Conservation (phyloP, 2,113 vertebrate species). For the Ammodytes marinus region DNA sequence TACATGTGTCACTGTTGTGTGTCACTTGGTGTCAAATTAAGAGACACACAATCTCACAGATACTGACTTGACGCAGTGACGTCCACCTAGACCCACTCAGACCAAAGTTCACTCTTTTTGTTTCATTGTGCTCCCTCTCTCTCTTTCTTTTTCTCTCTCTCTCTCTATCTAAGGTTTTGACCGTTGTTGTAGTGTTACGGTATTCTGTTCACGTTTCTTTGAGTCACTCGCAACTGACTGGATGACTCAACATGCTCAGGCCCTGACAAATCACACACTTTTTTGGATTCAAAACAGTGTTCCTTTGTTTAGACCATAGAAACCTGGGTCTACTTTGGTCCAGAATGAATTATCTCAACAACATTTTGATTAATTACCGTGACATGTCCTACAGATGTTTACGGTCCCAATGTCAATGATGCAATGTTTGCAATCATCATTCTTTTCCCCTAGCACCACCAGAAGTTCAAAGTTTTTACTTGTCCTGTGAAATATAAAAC, state of each 20-base stretch:
- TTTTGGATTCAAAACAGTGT: background rate
- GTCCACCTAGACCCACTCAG: conserved; percentile 20
- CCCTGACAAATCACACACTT: background rate
- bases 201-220: background rate
- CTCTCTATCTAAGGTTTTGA: background rate
- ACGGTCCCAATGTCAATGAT: background rate
- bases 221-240: conserved; percentile 18
- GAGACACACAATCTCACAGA: background rate
- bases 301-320: no score
- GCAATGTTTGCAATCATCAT: no score
- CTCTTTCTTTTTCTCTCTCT: background rate
- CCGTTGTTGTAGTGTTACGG: background rate
- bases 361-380: background rate
- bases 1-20: conserved; percentile 13
- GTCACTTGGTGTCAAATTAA: conserved; percentile 9
- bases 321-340: background rate
- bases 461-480: background rate
- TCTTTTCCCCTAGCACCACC: no score
- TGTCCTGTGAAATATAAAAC: background rate
- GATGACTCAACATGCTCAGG: background rate
- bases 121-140: background rate
- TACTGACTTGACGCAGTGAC: background rate
- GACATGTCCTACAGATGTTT: background rate
- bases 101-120: background rate
- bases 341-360: background rate